Conservation (phyloP, 2,888 invertebrate genomes). For the Tenodera sinensis region DNA sequence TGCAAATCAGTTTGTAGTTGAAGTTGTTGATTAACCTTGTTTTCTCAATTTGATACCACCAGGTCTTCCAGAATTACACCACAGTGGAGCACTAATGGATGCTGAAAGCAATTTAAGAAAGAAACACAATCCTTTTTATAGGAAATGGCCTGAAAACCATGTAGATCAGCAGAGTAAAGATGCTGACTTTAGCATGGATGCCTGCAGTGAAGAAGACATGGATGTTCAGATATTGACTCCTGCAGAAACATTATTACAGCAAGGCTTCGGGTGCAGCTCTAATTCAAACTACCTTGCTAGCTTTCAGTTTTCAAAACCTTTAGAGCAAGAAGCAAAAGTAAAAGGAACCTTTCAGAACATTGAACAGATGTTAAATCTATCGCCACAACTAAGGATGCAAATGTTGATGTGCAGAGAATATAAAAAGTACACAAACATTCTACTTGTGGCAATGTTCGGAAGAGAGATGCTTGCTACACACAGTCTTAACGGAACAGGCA, state of each 20-base stretch:
- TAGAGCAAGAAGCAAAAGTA: not conserved
- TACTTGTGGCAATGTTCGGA: conserved; percentile 30
- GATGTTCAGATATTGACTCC: not conserved
- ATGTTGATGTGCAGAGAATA: conserved; percentile 30
- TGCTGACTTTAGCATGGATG: not conserved
- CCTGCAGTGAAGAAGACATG: not conserved
- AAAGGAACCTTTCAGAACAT: not conserved
- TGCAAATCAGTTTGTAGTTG: not conserved
- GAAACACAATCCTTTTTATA: not conserved
- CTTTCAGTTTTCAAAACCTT: not conserved
- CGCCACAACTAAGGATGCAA: conserved; percentile 23
- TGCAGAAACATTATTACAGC: not conserved
- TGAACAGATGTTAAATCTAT: not conserved
- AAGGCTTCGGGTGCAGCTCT: not conserved
- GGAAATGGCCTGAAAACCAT: not conserved
- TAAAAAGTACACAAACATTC: conserved; percentile 31
- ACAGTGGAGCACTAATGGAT: not conserved
- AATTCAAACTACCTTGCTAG: not conserved
- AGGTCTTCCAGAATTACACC: not conserved
- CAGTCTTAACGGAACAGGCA: conserved; percentile 30
- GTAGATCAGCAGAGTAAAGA: not conserved
- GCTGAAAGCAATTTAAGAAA: not conserved
- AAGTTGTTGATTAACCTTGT: not conserved
- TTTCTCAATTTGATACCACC: not conserved
- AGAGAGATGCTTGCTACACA: conserved; percentile 30